A percentile compares a stretch with the other conserved stretches of the same genome.
phyloP scores from a whole-genome alignment of 2,113 vertebrate genomes.

The Zosterops japonicus region DNA sequence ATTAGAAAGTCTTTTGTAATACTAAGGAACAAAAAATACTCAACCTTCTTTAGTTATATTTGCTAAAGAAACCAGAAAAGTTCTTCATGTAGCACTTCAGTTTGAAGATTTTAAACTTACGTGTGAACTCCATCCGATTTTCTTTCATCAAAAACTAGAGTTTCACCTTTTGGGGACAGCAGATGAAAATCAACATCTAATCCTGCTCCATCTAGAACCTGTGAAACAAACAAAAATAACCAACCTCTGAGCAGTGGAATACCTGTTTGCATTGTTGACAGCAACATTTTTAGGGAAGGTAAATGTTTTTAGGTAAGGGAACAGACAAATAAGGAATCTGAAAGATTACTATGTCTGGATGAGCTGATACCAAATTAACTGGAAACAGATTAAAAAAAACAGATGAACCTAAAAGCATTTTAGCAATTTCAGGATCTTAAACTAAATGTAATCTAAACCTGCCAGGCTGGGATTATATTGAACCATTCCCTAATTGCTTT shows the following conservation, averaged over 20 bases:
- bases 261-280: not conserved
- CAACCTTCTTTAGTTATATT: not conserved
- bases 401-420: not conserved
- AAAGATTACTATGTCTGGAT: not conserved
- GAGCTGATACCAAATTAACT: not conserved
- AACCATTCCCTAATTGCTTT: not conserved
- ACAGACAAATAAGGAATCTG: not conserved
- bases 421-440: not conserved
- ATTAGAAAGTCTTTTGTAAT: not conserved
- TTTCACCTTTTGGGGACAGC: constrained; percentile 83
- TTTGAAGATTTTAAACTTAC: constrained; percentile 77
- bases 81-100: not conserved
- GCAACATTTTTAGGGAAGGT: not conserved
- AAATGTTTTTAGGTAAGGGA: not conserved
- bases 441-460: not conserved
- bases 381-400: not conserved
- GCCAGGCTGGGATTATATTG: not conserved
- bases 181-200: constrained; percentile 93
- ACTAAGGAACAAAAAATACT: not conserved
- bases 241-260: not conserved
- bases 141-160: constrained; percentile 86
- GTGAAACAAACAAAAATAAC: not conserved
- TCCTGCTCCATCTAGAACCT: constrained; percentile 94
- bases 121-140: constrained; percentile 97
- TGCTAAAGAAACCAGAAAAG: not conserved